Conservation (phyloP, 1,140 invertebrate species). For the Argopecten irradians region DNA sequence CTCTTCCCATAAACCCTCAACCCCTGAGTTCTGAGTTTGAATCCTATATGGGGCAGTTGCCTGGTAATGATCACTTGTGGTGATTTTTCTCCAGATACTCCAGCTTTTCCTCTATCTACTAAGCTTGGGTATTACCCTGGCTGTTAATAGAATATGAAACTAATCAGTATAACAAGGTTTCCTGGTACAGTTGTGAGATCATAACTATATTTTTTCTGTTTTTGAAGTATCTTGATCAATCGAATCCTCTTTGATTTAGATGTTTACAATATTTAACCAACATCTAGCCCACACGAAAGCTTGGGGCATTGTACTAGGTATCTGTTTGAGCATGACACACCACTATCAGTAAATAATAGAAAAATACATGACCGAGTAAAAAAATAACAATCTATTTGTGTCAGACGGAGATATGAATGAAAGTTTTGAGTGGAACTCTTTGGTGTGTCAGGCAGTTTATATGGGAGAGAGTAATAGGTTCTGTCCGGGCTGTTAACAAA, state of each 20-base stretch:
- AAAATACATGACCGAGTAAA: neutral
- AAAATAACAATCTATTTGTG: neutral
- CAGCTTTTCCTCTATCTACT: no score
- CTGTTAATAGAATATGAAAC: no score
- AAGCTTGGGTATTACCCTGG: no score
- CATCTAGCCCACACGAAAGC: neutral
- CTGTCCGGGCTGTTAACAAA: neutral
- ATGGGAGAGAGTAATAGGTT: neutral
- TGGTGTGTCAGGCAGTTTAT: neutral
- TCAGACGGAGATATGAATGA: neutral
- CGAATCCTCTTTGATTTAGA: neutral
- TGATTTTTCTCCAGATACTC: no score
- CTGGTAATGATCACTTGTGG: no score
- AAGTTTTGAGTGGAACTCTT: neutral
- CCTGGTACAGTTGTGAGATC: no score
- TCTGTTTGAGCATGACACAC: neutral
- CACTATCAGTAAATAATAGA: slow-evolving; percentile 10
- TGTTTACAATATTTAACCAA: neutral
- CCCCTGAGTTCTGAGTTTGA: no score
- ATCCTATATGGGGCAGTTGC: no score
- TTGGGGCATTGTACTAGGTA: neutral
- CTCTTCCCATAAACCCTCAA: no score
- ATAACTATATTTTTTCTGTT: no score
- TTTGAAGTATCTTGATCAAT: no score
- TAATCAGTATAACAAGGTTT: neutral